These are phyloP conservation scores for Cosmia pyralina DNA, from an alignment of 2,888 invertebrate species.

Conservation along the genomic window DNA sequence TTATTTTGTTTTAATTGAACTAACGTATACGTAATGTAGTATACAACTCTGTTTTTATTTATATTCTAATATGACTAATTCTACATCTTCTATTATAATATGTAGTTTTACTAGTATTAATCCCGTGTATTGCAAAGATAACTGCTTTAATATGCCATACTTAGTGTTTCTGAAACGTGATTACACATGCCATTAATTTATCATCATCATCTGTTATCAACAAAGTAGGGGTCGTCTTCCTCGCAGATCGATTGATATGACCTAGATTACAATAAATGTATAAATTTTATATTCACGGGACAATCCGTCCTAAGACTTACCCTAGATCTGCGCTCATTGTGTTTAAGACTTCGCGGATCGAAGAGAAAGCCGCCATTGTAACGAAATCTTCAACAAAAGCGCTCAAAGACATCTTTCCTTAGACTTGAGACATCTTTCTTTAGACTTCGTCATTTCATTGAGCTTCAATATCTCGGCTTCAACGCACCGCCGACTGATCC, in stretches of 20 bases:
- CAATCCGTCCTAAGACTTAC: slow-evolving; percentile 15
- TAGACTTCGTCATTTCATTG: slow-evolving; percentile 41
- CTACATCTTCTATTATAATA: not conserved
- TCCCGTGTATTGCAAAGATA: not conserved
- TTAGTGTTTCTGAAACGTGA: not conserved
- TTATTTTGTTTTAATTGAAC: not conserved
- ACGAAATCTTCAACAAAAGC: slow-evolving; percentile 45
- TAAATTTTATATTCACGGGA: slow-evolving; percentile 10
- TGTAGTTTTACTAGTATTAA: not conserved
- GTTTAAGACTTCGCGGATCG: slow-evolving; percentile 28
- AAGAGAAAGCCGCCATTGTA: slow-evolving; percentile 45
- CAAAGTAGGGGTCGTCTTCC: not conserved
- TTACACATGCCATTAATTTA: not conserved
- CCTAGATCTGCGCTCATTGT: slow-evolving; percentile 41
- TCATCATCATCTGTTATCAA: not conserved
- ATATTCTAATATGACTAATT: no score
- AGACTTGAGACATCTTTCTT: slow-evolving; percentile 26
- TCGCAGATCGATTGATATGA: slow-evolving; percentile 3
- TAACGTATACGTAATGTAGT: not conserved
- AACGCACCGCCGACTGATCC: slow-evolving; percentile 17
- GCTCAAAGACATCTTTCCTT: slow-evolving; percentile 24
- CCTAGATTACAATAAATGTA: slow-evolving; percentile 9
- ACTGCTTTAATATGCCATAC: not conserved
- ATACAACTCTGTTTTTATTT: not conserved
- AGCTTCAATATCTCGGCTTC: slow-evolving; percentile 24